Percentiles rank a stretch among this genome's conserved stretches.
These are phyloP conservation scores for Sthenelais limicola DNA, from an alignment of 2,888 invertebrate species.

Conservation along the genomic window DNA sequence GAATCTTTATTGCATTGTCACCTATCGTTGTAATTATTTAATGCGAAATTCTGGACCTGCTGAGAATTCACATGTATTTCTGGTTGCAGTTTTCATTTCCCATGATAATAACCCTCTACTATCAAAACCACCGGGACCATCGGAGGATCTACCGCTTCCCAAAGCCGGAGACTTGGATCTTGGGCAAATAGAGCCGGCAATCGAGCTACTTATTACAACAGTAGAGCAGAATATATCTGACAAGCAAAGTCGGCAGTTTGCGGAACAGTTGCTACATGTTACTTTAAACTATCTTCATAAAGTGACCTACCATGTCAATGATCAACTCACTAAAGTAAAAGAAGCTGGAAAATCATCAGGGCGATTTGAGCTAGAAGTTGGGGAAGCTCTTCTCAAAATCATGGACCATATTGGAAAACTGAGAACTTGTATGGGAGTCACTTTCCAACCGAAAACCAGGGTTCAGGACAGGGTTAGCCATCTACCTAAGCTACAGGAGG, in stretches of 20 bases:
- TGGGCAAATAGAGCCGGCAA: conserved; percentile 58
- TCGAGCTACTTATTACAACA: conserved; percentile 57
- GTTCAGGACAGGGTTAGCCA: no score
- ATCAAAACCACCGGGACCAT: background rate
- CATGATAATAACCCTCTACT: background rate
- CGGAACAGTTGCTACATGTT: conserved; percentile 59
- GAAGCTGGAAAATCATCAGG: background rate
- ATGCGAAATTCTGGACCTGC: no score
- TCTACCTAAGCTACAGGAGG: no score
- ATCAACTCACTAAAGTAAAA: conserved; percentile 26
- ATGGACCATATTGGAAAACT: conserved; percentile 26
- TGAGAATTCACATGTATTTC: no score
- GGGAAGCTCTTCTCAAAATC: conserved; percentile 16
- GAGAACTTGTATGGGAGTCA: no score
- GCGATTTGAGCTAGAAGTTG: conserved; percentile 4
- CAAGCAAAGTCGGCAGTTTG: conserved; percentile 58
- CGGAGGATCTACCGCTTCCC: background rate
- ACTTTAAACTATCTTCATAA: conserved; percentile 50
- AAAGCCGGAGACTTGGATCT: conserved; percentile 52
- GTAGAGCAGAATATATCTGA: conserved; percentile 56
- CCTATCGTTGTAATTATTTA: no score
- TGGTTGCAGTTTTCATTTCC: conserved; percentile 6
- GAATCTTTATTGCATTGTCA: no score
- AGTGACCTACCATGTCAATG: conserved; percentile 27
- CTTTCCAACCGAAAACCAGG: no score